These are phyloP conservation scores for Parazoanthus atlanticus DNA, from an alignment of 92 coral and sea anemone species.

Conservation along the genomic window DNA sequence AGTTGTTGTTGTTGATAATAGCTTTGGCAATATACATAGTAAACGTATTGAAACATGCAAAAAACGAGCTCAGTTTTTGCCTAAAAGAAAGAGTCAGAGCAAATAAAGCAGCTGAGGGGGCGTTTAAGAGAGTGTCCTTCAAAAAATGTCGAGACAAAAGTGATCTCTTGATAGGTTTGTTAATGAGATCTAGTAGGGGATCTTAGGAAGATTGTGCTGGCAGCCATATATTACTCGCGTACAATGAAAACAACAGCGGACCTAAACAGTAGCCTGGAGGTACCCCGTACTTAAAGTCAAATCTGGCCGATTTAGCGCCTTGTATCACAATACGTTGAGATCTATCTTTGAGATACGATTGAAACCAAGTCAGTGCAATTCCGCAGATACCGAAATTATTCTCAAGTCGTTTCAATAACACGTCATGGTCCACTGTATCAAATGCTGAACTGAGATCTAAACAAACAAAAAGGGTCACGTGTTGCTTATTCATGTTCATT, in stretches of 20 bases:
- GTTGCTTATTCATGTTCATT: conserved; percentile 20
- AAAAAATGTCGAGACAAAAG: too few relatives aligned
- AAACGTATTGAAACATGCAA: too few relatives aligned
- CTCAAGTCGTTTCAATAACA: not conserved
- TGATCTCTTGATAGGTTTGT: too few relatives aligned
- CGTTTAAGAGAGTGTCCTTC: too few relatives aligned
- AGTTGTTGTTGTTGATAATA: too few relatives aligned
- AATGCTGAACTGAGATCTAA: conserved; percentile 23
- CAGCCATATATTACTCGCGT: conserved; percentile 11
- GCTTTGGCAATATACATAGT: too few relatives aligned
- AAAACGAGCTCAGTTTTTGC: too few relatives aligned
- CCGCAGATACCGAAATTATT: conserved; percentile 17
- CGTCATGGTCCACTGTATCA: conserved; percentile 8
- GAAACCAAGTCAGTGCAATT: not conserved
- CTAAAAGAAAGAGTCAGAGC: too few relatives aligned
- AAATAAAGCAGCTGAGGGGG: too few relatives aligned
- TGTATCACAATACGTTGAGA: conserved; percentile 24
- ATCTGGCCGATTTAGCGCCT: conserved; percentile 11
- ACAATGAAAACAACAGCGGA: conserved; percentile 18
- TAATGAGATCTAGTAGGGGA: too few relatives aligned
- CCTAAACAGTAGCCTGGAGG: not conserved
- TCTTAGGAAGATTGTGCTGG: too few relatives aligned
- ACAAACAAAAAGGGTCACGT: conserved; percentile 1
- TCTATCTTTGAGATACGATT: conserved; percentile 14
- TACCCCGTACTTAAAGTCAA: not conserved